phyloP scores from a whole-genome alignment of 2,797 vertebrate genomes.

The Balearica regulorum region DNA sequence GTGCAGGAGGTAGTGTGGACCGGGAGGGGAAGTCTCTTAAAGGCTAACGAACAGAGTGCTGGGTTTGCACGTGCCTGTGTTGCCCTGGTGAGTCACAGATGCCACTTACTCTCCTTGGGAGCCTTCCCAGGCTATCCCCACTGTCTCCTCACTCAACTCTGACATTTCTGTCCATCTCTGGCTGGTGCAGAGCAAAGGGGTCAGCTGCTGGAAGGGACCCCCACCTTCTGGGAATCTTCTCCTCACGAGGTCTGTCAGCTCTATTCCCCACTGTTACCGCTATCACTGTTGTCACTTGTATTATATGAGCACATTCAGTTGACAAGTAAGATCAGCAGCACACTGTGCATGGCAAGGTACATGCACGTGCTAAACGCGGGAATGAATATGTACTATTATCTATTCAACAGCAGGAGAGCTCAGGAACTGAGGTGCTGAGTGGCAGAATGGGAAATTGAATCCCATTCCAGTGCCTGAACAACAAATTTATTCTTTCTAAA shows the following conservation, averaged over 20 bases:
- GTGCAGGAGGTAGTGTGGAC: neutral
- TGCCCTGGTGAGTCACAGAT: neutral
- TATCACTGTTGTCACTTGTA: neutral
- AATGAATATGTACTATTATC: slow-evolving; percentile 5
- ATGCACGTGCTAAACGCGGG: neutral
- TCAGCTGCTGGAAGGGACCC: neutral
- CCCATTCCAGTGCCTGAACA: neutral
- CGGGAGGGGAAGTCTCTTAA: neutral
- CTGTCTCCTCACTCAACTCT: neutral
- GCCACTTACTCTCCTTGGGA: neutral
- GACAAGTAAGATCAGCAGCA: slow-evolving; percentile 8
- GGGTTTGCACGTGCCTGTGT: neutral
- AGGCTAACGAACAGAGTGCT: rapidly evolving
- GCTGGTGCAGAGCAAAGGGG: neutral
- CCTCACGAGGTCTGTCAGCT: neutral
- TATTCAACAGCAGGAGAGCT: neutral
- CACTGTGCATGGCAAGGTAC: neutral
- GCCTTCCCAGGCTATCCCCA: neutral
- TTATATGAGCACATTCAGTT: neutral
- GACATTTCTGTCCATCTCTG: neutral
- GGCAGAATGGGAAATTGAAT: slow-evolving; percentile 37
- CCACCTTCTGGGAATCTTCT: rapidly evolving
- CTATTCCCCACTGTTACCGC: neutral
- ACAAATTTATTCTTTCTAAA: slow-evolving; percentile 28
- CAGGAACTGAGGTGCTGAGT: neutral